phyloP scores from a whole-genome alignment of 2,113 vertebrate species.

The Boleophthalmus pectinirostris region DNA sequence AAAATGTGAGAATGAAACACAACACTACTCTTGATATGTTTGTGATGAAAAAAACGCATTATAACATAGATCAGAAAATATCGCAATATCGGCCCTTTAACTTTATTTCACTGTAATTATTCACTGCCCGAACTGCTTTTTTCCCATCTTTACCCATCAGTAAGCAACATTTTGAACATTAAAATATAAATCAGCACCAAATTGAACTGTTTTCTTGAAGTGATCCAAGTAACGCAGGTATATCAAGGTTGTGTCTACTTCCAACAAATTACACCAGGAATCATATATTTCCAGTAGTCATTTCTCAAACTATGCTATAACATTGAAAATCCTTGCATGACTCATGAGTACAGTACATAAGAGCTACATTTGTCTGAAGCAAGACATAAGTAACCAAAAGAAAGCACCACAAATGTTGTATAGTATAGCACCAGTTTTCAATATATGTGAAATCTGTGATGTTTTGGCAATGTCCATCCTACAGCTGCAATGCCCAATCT shows the following conservation, averaged over 20 bases:
- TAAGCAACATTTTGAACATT: conserved; percentile 17
- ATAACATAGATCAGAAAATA: too few species aligned
- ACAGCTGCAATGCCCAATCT: conserved; percentile 58
- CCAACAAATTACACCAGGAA: not conserved
- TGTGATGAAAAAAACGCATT: too few species aligned
- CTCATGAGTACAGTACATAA: conserved; percentile 63
- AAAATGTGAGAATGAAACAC: too few species aligned
- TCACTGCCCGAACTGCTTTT: conserved; percentile 1
- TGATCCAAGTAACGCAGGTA: conserved; percentile 1
- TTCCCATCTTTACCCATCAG: conserved; percentile 47
- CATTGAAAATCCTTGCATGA: not conserved
- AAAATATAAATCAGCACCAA: not conserved
- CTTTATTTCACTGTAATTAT: not conserved
- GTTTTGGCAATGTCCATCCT: conserved; percentile 61
- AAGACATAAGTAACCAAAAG: conserved; percentile 56
- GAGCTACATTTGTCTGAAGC: conserved; percentile 72
- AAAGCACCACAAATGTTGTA: conserved; percentile 76
- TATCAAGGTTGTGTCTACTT: not conserved
- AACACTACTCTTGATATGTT: too few species aligned
- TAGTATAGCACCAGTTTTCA: conserved; percentile 80
- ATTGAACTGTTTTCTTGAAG: not conserved
- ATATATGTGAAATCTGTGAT: conserved; percentile 49
- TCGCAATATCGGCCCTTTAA: too few species aligned
- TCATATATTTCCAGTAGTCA: not conserved
- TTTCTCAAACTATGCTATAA: not conserved